Evolutionary conservation across 1,140 invertebrate species (phyloP), one percentile per base, ranked within the genome.

Genomic region (Watersipora subatra): DNA sequence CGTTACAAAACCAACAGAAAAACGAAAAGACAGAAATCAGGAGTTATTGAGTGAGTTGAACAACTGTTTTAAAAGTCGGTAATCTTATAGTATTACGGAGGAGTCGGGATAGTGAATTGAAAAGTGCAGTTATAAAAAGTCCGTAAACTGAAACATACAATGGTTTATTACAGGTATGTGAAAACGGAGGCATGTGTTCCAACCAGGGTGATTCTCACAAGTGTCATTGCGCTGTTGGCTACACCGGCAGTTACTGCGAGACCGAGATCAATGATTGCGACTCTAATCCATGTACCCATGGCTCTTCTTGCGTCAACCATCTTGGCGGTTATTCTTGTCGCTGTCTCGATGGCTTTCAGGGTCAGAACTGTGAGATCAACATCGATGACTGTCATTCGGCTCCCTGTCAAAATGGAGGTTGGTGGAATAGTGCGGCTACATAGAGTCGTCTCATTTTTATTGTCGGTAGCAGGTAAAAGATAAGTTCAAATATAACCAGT

Each of bases 351-450:
- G 76, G 75, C 1, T 78, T 72, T 61, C 63, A 67, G 83, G 94
- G 94, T 0, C 88, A 89, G 69, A 93, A 95, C 73, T 98, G 94
- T 74, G 92, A 95, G 74, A 80, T 89, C 0, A 93, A 97, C 73
- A 88, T 95, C 0, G 88, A 99, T 72, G 83, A 99, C 0, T 99
- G 96, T 68, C 22, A 17, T 22, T 7, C 58, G 22, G n/a, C n/a
- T n/a, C 7, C 7, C 7, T 59, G 58, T 22, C 22, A 24, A 24
- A 59, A 59, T 28, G 58, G 58, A 24, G 70, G 61, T 1, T 84
- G 82, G 25, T n/a, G n/a, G n/a, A n/a, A n/a, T n/a, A n/a, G n/a
- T n/a, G n/a, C n/a, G n/a, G n/a, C n/a, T n/a, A n/a, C n/a, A n/a
- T n/a, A n/a, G n/a, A n/a, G n/a, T n/a, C n/a, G n/a, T n/a, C n/a